phyloP scores from a whole-genome alignment of 1,140 invertebrate genomes.

The Hydropsyche tenuis region DNA sequence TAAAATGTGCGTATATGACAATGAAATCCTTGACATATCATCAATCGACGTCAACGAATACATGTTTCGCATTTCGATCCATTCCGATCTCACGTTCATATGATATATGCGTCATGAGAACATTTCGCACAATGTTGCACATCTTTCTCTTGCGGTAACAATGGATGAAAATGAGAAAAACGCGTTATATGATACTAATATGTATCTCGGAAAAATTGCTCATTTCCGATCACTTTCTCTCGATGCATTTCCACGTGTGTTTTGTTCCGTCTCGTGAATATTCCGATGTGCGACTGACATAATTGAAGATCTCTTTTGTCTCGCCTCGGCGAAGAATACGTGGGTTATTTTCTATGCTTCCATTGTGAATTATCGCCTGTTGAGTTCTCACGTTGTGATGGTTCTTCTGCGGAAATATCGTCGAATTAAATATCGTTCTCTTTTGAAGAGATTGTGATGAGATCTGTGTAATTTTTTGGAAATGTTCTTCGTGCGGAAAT shows the following conservation, averaged over 20 bases:
- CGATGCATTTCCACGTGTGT: conserved; percentile 4
- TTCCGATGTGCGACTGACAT: background rate
- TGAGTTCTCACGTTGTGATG: too few species aligned
- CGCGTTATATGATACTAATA: too few species aligned
- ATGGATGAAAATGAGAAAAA: conserved; percentile 2
- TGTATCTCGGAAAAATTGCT: background rate
- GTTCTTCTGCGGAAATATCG: too few species aligned
- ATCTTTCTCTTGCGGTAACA: conserved; percentile 11
- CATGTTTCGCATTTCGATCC: background rate
- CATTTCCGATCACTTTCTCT: conserved; percentile 9
- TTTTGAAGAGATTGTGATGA: too few species aligned
- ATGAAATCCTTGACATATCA: conserved; percentile 17
- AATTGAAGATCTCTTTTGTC: too few species aligned
- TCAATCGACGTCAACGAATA: background rate
- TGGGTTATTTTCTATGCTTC: too few species aligned
- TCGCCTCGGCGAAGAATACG: too few species aligned
- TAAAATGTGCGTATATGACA: background rate
- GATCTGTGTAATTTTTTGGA: too few species aligned
- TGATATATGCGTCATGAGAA: conserved; percentile 5
- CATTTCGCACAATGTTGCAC: background rate
- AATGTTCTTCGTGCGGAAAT: too few species aligned
- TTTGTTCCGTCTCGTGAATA: background rate
- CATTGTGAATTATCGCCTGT: too few species aligned
- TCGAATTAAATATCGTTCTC: too few species aligned
- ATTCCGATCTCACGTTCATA: background rate